Evolutionary conservation across 2,888 invertebrate species (phyloP).

Genomic region (Apoda limacodes): DNA sequence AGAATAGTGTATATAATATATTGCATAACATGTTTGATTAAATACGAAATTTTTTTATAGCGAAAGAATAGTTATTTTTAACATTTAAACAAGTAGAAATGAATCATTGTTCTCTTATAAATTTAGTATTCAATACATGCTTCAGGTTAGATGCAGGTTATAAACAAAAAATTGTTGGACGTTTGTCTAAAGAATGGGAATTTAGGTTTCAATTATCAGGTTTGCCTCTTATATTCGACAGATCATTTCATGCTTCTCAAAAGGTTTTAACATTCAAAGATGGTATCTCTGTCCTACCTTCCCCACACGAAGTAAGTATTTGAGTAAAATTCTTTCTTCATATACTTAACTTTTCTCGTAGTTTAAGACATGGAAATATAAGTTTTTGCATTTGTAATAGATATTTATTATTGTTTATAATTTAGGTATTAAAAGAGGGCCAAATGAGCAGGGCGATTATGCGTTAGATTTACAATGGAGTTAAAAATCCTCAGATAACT

Average conservation of each 20-base stretch:
- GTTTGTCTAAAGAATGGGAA: background rate
- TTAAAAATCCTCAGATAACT: too few relatives aligned
- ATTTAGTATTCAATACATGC: slow-evolving; percentile 34
- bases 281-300: slow-evolving; percentile 37
- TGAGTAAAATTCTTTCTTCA: too few relatives aligned
- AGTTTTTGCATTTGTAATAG: too few relatives aligned
- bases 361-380: too few relatives aligned
- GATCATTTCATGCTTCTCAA: slow-evolving; percentile 28
- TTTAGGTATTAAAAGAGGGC: too few relatives aligned
- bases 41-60: too few relatives aligned
- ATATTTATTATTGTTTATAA: too few relatives aligned
- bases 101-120: slow-evolving; percentile 39
- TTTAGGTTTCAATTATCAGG: background rate
- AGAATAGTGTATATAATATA: too few relatives aligned
- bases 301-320: slow-evolving; percentile 54
- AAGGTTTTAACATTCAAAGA: slow-evolving; percentile 33
- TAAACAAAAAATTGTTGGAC: slow-evolving; percentile 26
- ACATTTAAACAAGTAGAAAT: slow-evolving; percentile 32
- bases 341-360: too few relatives aligned
- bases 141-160: slow-evolving; percentile 36
- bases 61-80: too few relatives aligned
- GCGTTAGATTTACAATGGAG: too few relatives aligned
- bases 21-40: slow-evolving; percentile 43
- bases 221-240: background rate
- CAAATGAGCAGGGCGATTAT: too few relatives aligned